A percentile compares a stretch with the other conserved stretches of the same genome.
phyloP scores from a whole-genome alignment of 2,113 vertebrate genomes.

The Paratilapia polleni region DNA sequence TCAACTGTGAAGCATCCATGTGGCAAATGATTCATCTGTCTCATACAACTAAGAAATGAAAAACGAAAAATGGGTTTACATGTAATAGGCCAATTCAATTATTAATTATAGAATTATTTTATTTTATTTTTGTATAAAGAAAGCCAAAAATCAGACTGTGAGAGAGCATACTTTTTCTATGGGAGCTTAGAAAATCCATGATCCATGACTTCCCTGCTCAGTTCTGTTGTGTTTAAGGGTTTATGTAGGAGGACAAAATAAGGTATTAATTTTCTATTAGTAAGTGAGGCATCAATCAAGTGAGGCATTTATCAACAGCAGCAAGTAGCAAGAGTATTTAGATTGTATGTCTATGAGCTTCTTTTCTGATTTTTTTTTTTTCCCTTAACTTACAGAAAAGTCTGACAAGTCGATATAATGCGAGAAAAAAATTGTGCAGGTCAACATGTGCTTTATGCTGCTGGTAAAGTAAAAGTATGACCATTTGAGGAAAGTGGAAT shows the following conservation, averaged over 20 bases:
- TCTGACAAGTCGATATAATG: constrained; percentile 23
- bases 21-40: not conserved
- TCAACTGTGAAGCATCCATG: constrained; percentile 1
- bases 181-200: not conserved
- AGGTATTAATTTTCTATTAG: constrained; percentile 15
- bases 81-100: not conserved
- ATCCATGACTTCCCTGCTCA: not conserved
- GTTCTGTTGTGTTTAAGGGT: not conserved
- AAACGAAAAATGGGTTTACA: not conserved
- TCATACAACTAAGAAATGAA: not conserved
- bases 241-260: constrained; percentile 10
- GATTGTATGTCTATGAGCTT: not conserved
- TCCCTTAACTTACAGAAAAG: not conserved
- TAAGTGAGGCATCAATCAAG: not conserved
- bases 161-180: not conserved
- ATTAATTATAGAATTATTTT: not conserved
- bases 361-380: constrained; percentile 3
- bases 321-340: not conserved
- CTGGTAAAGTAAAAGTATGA: constrained; percentile 51
- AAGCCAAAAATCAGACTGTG: not conserved
- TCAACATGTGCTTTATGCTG: constrained; percentile 22
- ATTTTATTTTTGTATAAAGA: not conserved
- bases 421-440: constrained; percentile 25
- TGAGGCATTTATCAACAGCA: not conserved
- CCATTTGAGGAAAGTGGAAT: constrained; percentile 55